Evolutionary conservation across 2,113 vertebrate genomes (phyloP).

Genomic region (Festucalex cinctus): DNA sequence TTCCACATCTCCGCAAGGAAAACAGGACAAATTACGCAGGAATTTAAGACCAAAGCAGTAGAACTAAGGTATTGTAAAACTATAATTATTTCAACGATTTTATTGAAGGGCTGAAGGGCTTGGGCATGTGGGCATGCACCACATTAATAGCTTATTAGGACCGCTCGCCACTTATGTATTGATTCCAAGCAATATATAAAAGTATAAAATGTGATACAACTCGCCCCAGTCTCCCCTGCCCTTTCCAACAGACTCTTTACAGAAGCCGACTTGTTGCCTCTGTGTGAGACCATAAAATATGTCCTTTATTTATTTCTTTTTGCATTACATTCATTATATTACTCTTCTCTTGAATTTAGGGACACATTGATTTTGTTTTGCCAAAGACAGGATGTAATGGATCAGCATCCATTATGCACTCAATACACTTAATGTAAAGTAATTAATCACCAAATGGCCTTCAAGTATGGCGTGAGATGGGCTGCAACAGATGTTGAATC

Average conservation of each 20-base stretch:
- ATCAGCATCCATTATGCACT: constrained; percentile 10
- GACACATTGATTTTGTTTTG: neutral
- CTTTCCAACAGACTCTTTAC: neutral
- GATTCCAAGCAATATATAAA: no score
- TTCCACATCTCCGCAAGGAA: no score
- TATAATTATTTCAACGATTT: no score
- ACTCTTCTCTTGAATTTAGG: neutral
- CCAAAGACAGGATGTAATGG: constrained; percentile 4
- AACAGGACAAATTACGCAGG: no score
- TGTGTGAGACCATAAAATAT: neutral
- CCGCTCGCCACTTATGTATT: no score
- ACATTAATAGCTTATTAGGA: no score
- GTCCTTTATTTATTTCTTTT: neutral
- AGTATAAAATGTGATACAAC: no score
- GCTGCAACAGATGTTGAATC: constrained; percentile 21
- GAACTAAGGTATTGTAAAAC: no score
- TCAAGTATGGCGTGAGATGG: neutral
- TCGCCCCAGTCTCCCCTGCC: no score
- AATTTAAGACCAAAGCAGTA: no score
- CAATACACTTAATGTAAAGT: constrained; percentile 2
- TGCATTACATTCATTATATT: neutral
- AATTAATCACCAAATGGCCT: constrained; percentile 38
- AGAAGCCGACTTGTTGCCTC: neutral
- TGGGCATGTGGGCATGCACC: no score
- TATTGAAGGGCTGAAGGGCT: no score